phyloP scores from a whole-genome alignment of 1,140 invertebrate genomes.

The Danaus plexippus region DNA sequence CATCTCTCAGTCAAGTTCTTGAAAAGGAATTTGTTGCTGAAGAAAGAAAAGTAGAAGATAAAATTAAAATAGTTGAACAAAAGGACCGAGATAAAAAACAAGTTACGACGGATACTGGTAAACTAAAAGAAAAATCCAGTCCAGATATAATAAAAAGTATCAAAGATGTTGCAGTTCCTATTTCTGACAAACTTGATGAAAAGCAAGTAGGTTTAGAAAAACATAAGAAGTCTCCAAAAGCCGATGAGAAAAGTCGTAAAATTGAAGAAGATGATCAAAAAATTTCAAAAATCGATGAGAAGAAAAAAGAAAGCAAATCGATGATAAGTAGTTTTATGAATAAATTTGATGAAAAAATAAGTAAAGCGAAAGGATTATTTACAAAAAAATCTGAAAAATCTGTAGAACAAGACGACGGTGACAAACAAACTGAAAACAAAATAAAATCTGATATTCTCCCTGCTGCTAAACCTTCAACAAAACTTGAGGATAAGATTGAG shows the following conservation, averaged over 20 bases:
- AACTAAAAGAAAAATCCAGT: slow-evolving; percentile 21
- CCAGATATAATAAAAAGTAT: slow-evolving; percentile 34
- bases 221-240: slow-evolving; percentile 26
- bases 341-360: slow-evolving; percentile 46
- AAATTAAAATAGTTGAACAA: not conserved
- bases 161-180: slow-evolving; percentile 9
- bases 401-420: slow-evolving; percentile 14
- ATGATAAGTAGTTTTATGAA: slow-evolving; percentile 37
- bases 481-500: no score
- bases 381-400: slow-evolving; percentile 32
- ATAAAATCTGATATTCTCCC: no score
- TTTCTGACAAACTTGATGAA: slow-evolving; percentile 58
- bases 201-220: slow-evolving; percentile 56
- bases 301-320: slow-evolving; percentile 37
- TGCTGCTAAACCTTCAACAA: no score
- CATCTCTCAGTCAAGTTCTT: slow-evolving; percentile 47
- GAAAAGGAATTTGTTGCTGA: slow-evolving; percentile 39
- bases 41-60: slow-evolving; percentile 8
- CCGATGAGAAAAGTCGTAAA: slow-evolving; percentile 15
- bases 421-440: slow-evolving; percentile 2
- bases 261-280: slow-evolving; percentile 33
- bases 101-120: slow-evolving; percentile 7
- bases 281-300: slow-evolving; percentile 23
- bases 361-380: slow-evolving; percentile 37
- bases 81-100: not conserved